These are phyloP conservation scores for Ectropis grisescens DNA, from an alignment of 1,140 invertebrate genomes.

Conservation along the genomic window DNA sequence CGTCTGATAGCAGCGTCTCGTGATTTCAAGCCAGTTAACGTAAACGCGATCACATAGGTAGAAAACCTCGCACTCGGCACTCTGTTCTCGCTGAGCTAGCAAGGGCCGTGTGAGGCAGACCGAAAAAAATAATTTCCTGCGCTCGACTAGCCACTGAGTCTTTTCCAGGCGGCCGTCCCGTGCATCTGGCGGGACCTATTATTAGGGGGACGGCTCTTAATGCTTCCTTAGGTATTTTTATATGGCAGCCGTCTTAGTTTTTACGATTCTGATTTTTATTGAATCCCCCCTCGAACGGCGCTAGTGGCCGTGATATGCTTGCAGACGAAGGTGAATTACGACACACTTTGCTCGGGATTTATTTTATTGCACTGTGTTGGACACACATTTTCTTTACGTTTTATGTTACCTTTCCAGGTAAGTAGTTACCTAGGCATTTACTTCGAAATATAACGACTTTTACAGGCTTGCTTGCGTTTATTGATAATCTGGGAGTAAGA, in stretches of 20 bases:
- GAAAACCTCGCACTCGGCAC: no score
- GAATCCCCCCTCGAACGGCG: constrained; percentile 35
- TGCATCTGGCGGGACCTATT: constrained; percentile 65
- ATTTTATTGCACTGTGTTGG: constrained; percentile 50
- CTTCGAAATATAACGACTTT: no score
- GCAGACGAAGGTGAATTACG: constrained; percentile 55
- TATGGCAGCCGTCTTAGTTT: constrained; percentile 57
- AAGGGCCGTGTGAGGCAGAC: constrained; percentile 64
- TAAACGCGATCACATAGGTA: no score
- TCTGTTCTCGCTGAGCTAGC: constrained; percentile 56
- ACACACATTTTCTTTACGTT: constrained; percentile 31
- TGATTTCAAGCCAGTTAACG: no score
- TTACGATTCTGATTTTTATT: constrained; percentile 68
- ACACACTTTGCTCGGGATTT: constrained; percentile 49
- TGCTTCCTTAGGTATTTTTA: constrained; percentile 65
- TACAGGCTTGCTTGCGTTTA: no score
- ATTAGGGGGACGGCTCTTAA: constrained; percentile 65
- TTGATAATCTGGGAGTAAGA: no score
- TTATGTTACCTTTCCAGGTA: constrained; percentile 19
- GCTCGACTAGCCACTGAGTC: constrained; percentile 59
- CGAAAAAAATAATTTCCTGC: constrained; percentile 67
- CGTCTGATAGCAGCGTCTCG: no score
- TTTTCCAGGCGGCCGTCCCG: constrained; percentile 61
- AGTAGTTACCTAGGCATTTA: no score
- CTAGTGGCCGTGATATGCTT: constrained; percentile 31